A percentile compares a stretch with the other conserved stretches of the same genome.
phyloP scores from a whole-genome alignment of 2,113 vertebrate genomes.

The Martes martes region DNA sequence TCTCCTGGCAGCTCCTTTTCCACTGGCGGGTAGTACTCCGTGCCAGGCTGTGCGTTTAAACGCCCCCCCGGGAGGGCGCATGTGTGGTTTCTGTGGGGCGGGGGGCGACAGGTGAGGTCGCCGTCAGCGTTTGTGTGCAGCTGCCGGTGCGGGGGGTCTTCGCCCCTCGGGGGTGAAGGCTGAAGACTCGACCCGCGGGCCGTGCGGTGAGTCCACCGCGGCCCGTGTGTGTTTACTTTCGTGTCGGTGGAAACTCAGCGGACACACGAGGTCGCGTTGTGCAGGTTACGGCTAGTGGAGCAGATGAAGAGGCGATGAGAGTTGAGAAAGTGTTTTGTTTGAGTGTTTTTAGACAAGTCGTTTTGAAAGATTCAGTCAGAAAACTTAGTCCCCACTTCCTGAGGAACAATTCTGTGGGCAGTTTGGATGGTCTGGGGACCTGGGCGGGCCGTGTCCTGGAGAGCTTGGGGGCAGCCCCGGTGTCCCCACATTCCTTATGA shows the following conservation, averaged over 20 bases:
- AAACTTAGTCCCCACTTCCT: not conserved
- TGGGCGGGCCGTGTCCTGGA: not conserved
- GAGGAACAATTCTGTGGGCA: not conserved
- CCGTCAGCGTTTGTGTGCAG: too few relatives aligned
- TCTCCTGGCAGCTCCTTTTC: not conserved
- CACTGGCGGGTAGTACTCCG: rapidly evolving
- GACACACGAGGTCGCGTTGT: not conserved
- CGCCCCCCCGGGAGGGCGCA: not conserved
- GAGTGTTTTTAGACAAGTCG: not conserved
- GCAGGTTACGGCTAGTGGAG: not conserved
- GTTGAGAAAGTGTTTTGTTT: not conserved
- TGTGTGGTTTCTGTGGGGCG: too few relatives aligned
- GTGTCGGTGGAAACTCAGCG: too few relatives aligned
- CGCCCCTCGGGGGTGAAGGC: not conserved
- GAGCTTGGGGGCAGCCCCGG: not conserved
- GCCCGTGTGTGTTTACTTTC: too few relatives aligned
- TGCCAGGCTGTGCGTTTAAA: rapidly evolving
- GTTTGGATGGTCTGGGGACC: not conserved
- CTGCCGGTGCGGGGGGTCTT: too few relatives aligned
- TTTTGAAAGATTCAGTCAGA: not conserved
- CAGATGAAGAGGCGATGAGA: not conserved
- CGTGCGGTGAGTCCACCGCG: rapidly evolving
- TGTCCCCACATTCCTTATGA: not conserved
- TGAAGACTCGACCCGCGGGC: not conserved
- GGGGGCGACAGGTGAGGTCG: too few relatives aligned